A percentile compares a stretch with the other conserved stretches of the same genome.
Conservation (phyloP, 2,113 vertebrate genomes). For the Engystomops pustulosus region DNA sequence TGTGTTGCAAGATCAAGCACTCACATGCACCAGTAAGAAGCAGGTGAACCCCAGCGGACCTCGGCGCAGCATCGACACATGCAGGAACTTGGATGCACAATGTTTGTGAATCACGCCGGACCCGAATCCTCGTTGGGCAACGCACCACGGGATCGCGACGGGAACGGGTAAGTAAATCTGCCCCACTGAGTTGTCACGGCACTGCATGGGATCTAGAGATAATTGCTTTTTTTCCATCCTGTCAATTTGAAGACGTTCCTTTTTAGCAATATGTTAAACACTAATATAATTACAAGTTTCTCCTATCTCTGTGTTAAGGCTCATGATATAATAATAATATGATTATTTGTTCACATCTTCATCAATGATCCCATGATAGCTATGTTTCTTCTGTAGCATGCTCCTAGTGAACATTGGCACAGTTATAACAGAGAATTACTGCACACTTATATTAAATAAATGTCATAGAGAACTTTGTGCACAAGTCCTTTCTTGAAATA, state of each 20-base stretch:
- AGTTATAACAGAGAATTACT: background rate
- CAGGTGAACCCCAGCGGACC: too few relatives aligned
- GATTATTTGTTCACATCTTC: background rate
- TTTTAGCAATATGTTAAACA: background rate
- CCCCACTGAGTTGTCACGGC: too few relatives aligned
- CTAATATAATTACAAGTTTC: background rate
- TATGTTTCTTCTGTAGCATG: background rate
- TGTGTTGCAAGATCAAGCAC: too few relatives aligned
- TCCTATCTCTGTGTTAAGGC: background rate
- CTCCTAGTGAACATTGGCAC: background rate
- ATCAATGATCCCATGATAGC: background rate
- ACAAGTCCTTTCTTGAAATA: background rate
- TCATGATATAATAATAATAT: background rate
- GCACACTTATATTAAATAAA: slow-evolving; percentile 10
- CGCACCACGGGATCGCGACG: too few relatives aligned
- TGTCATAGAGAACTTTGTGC: slow-evolving; percentile 16
- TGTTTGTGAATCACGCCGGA: too few relatives aligned
- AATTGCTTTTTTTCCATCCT: background rate
- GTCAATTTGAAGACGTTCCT: background rate
- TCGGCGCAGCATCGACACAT: too few relatives aligned
- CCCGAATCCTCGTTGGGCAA: too few relatives aligned
- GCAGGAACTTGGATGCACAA: too few relatives aligned
- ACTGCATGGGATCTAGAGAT: background rate
- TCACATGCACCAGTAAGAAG: too few relatives aligned
- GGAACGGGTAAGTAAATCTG: too few relatives aligned